Evolutionary conservation across 2,888 invertebrate species (phyloP).

Genomic region (Epinotia demarniana): DNA sequence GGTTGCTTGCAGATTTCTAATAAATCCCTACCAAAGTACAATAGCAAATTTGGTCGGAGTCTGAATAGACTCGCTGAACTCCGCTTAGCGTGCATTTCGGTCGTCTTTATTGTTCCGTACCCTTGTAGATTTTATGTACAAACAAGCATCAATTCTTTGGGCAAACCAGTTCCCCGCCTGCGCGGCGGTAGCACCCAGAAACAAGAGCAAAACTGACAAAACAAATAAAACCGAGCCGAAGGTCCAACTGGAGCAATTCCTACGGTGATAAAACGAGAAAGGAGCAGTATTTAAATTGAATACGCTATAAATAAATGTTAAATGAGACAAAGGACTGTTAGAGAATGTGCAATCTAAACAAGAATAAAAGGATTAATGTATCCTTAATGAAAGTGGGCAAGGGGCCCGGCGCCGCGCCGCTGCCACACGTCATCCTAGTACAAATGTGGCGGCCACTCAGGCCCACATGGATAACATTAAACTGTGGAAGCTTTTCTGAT

Average conservation of each 20-base stretch:
- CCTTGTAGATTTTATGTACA: slow-evolving; percentile 43
- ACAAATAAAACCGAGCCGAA: slow-evolving; percentile 71
- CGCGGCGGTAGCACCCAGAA: slow-evolving; percentile 64
- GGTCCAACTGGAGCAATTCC: slow-evolving; percentile 72
- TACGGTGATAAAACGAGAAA: slow-evolving; percentile 76
- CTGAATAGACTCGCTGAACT: slow-evolving; percentile 10
- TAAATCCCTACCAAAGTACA: slow-evolving; percentile 1
- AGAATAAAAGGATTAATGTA: slow-evolving; percentile 78
- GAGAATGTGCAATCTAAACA: slow-evolving; percentile 78
- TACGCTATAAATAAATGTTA: slow-evolving; percentile 81
- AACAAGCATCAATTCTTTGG: slow-evolving; percentile 43
- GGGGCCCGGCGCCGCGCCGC: slow-evolving; percentile 51
- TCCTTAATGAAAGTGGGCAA: slow-evolving; percentile 74
- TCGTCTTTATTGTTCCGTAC: slow-evolving; percentile 30
- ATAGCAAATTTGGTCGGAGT: slow-evolving; percentile 8
- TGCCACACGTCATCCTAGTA: slow-evolving; percentile 50
- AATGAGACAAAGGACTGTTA: slow-evolving; percentile 81
- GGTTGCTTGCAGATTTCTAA: slow-evolving; percentile 14
- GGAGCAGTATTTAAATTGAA: slow-evolving; percentile 81
- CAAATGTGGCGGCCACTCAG: slow-evolving; percentile 44
- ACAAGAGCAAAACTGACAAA: slow-evolving; percentile 72
- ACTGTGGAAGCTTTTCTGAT: background rate
- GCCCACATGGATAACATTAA: slow-evolving; percentile 1
- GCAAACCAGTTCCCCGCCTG: slow-evolving; percentile 47
- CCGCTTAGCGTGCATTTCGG: slow-evolving; percentile 25